phyloP scores from a whole-genome alignment of 2,113 vertebrate genomes.

The Calypte anna region DNA sequence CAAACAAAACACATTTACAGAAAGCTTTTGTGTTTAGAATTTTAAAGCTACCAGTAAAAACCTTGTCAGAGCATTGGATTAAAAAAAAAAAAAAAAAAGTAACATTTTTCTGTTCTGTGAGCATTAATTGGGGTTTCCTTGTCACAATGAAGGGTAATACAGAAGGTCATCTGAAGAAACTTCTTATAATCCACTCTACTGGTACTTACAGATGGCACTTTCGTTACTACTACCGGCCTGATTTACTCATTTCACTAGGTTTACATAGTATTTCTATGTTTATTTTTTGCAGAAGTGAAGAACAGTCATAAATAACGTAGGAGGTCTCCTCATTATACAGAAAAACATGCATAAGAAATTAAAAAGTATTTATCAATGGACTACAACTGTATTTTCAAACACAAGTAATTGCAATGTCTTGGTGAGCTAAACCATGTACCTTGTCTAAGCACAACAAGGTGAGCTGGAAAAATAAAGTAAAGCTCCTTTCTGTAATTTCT shows the following conservation, averaged over 20 bases:
- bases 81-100: slow-evolving; percentile 19
- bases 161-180: slow-evolving; percentile 48
- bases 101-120: slow-evolving; percentile 39
- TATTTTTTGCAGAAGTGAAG: slow-evolving; percentile 23
- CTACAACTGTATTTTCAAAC: slow-evolving; percentile 8
- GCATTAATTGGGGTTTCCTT: slow-evolving; percentile 56
- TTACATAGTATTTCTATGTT: slow-evolving; percentile 34
- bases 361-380: neutral
- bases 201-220: slow-evolving; percentile 6
- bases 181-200: neutral
- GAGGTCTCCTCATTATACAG: neutral
- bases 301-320: neutral
- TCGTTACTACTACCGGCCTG: neutral
- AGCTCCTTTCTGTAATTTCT: slow-evolving; percentile 40
- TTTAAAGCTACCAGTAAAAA: slow-evolving; percentile 61
- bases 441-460: slow-evolving; percentile 46
- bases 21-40: slow-evolving; percentile 66
- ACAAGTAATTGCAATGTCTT: slow-evolving; percentile 27
- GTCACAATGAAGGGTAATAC: slow-evolving; percentile 25
- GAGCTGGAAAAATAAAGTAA: slow-evolving; percentile 51
- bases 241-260: slow-evolving; percentile 9
- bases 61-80: neutral
- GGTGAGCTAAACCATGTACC: slow-evolving; percentile 46
- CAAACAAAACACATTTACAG: slow-evolving; percentile 65
- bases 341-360: neutral